These are phyloP conservation scores for Diarsia rubi DNA, from an alignment of 2,888 invertebrate genomes.

Conservation along the genomic window DNA sequence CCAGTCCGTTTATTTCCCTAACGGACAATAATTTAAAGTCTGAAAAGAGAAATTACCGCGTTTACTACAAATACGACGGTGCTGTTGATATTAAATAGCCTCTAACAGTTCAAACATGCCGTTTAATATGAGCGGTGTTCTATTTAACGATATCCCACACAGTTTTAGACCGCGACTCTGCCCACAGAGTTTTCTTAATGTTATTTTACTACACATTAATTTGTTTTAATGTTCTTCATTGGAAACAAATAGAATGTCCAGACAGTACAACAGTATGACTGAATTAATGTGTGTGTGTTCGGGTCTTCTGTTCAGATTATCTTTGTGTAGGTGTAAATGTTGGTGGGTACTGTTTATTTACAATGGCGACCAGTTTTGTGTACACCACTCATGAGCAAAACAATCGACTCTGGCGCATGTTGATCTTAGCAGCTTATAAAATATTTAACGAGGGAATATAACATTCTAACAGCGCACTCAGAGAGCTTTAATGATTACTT, in stretches of 20 bases:
- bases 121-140: conserved; percentile 53
- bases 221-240: conserved; percentile 68
- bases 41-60: conserved; percentile 47
- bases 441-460: conserved; percentile 36
- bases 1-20: conserved; percentile 41
- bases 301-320: conserved; percentile 49
- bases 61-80: conserved; percentile 43
- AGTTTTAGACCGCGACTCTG: conserved; percentile 56
- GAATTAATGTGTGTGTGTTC: conserved; percentile 58
- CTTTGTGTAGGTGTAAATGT: conserved; percentile 54
- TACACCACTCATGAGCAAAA: conserved; percentile 44
- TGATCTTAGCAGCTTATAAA: conserved; percentile 21
- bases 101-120: conserved; percentile 39
- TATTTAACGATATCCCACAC: conserved; percentile 62
- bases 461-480: no score
- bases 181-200: conserved; percentile 70
- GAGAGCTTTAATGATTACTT: no score
- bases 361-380: conserved; percentile 49
- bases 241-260: conserved; percentile 58
- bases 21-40: conserved; percentile 36
- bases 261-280: conserved; percentile 44
- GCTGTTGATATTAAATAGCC: conserved; percentile 51
- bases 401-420: conserved; percentile 42
- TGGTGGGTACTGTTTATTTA: conserved; percentile 45
- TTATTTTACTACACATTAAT: conserved; percentile 73